Conservation (phyloP, 2,113 vertebrate genomes). For the Lipophrys pholis region DNA sequence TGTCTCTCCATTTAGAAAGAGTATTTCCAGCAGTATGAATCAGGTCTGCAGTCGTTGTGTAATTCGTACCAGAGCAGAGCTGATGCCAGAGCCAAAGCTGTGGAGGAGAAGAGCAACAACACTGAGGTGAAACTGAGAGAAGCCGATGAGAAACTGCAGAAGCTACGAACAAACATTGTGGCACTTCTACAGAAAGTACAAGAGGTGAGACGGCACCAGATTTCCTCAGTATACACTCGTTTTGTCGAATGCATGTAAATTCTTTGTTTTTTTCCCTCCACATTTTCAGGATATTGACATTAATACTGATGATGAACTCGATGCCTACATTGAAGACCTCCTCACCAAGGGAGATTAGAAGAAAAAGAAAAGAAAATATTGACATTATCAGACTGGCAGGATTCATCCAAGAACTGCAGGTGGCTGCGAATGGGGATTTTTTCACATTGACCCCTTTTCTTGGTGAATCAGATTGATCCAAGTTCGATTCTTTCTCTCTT, state of each 20-base stretch:
- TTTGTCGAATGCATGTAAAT: not conserved
- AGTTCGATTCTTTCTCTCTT: conserved; percentile 36
- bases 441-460: conserved; percentile 26
- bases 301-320: conserved; percentile 97
- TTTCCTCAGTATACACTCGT: not conserved
- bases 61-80: conserved; percentile 96
- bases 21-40: conserved; percentile 97
- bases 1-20: conserved; percentile 87
- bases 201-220: conserved; percentile 83
- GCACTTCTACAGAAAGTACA: conserved; percentile 97
- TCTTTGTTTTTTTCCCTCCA: conserved; percentile 17
- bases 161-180: conserved; percentile 95
- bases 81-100: conserved; percentile 90
- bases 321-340: conserved; percentile 97
- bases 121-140: conserved; percentile 89
- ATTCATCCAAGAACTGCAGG: conserved; percentile 18
- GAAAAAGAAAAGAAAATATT: conserved; percentile 19
- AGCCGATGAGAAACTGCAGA: conserved; percentile 95
- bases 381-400: conserved; percentile 32
- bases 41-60: conserved; percentile 94
- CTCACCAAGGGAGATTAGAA: conserved; percentile 92
- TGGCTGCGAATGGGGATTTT: conserved; percentile 34
- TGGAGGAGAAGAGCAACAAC: conserved; percentile 90
- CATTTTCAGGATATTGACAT: conserved; percentile 94
- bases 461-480: conserved; percentile 30